phyloP scores from a whole-genome alignment of 2,888 invertebrate species.

The Hirtodrosophila alboralis region DNA sequence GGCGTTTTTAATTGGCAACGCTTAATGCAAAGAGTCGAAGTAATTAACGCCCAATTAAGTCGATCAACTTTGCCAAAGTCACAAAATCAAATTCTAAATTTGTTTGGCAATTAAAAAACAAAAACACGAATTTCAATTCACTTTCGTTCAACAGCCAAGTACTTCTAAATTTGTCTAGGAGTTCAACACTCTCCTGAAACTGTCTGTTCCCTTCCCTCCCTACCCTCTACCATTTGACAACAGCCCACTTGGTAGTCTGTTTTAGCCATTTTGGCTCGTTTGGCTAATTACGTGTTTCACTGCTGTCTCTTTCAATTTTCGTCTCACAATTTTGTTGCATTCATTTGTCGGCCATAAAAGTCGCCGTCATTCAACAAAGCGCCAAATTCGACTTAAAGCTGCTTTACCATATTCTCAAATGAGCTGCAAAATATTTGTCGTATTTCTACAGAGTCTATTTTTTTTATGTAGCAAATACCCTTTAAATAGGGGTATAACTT shows the following conservation, averaged over 20 bases:
- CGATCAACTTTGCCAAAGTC: slow-evolving; percentile 3
- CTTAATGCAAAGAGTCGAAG: slow-evolving; percentile 52
- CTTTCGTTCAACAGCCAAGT: slow-evolving; percentile 53
- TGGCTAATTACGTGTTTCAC: slow-evolving; percentile 75
- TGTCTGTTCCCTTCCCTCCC: not conserved
- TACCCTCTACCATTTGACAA: slow-evolving; percentile 2
- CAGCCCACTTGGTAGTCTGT: slow-evolving; percentile 19
- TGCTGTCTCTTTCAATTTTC: slow-evolving; percentile 75
- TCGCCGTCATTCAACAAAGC: slow-evolving; percentile 68
- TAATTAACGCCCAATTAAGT: slow-evolving; percentile 70
- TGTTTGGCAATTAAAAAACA: slow-evolving; percentile 62
- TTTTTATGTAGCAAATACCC: slow-evolving; percentile 19
- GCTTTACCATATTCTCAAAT: slow-evolving; percentile 71
- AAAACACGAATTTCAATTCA: slow-evolving; percentile 49
- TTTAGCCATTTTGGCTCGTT: slow-evolving; percentile 39
- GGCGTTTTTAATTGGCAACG: slow-evolving; percentile 58
- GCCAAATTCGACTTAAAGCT: slow-evolving; percentile 62
- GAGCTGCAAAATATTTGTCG: slow-evolving; percentile 55
- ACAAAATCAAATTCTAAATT: slow-evolving; percentile 51
- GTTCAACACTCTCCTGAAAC: not conserved
- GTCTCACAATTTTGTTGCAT: slow-evolving; percentile 70
- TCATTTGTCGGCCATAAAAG: slow-evolving; percentile 78
- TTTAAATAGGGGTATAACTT: slow-evolving; percentile 4
- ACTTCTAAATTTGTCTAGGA: not conserved
- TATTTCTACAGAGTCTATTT: slow-evolving; percentile 39